Evolutionary conservation across 2,797 vertebrate genomes (phyloP).

Genomic region (Acrocephalus scirpaceus): DNA sequence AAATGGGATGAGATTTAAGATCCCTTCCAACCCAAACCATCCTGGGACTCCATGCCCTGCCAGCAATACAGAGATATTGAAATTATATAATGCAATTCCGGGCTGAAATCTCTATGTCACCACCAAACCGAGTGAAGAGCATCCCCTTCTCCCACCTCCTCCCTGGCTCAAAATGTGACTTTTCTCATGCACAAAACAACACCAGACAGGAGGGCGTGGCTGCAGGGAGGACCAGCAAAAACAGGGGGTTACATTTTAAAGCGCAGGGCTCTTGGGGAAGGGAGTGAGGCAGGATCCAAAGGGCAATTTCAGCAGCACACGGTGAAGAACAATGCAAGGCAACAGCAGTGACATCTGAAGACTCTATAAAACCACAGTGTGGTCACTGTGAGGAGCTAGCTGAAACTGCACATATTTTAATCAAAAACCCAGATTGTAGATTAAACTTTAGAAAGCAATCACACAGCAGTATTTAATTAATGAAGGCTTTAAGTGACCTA

Average conservation of each 20-base stretch:
- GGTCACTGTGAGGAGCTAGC: neutral
- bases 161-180: neutral
- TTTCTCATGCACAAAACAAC: neutral
- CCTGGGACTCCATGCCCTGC: neutral
- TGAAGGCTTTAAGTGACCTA: conserved; percentile 34
- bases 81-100: accelerated
- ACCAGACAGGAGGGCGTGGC: neutral
- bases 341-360: neutral
- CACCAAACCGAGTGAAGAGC: neutral
- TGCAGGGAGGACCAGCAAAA: neutral
- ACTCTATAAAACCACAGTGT: neutral
- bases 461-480: conserved; percentile 17
- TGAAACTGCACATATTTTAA: neutral
- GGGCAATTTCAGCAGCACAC: neutral
- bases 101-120: neutral
- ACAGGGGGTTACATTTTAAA: neutral
- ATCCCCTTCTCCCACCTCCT: neutral
- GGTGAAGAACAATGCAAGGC: neutral
- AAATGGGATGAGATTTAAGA: neutral
- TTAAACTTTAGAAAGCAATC: conserved; percentile 33
- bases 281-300: neutral
- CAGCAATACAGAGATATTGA: neutral
- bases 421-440: neutral
- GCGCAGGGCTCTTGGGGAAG: neutral
- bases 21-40: neutral